Evolutionary conservation across 1,140 invertebrate genomes (phyloP).

Genomic region (Doryteuthis pealeii): DNA sequence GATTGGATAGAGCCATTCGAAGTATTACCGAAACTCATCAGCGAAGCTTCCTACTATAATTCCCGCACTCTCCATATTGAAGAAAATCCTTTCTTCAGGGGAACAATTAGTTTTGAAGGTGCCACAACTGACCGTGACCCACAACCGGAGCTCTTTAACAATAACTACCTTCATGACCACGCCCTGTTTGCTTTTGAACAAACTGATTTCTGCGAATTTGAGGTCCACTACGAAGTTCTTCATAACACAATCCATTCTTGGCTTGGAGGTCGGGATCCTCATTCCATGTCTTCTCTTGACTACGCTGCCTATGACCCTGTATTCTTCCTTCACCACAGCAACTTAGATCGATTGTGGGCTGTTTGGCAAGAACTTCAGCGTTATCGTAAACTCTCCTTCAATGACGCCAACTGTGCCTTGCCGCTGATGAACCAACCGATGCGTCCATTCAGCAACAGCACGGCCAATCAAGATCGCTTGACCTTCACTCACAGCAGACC

Average conservation of each 20-base stretch:
- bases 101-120: constrained; percentile 15
- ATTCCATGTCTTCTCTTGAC: constrained; percentile 23
- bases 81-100: constrained; percentile 32
- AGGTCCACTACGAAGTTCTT: constrained; percentile 25
- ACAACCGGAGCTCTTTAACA: constrained; percentile 26
- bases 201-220: constrained; percentile 30
- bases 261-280: constrained; percentile 21
- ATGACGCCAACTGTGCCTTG: constrained; percentile 27
- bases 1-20: constrained; percentile 27
- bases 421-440: constrained; percentile 19
- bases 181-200: constrained; percentile 31
- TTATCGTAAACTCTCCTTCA: constrained; percentile 26
- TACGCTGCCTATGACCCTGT: constrained; percentile 28
- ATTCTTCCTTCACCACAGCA: constrained; percentile 17
- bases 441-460: constrained; percentile 22
- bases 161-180: constrained; percentile 18
- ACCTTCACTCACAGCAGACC: constrained; percentile 14
- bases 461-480: constrained; percentile 17
- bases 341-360: constrained; percentile 29
- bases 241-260: constrained; percentile 28
- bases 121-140: constrained; percentile 26
- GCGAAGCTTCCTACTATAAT: constrained; percentile 25
- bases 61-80: constrained; percentile 22
- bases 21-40: constrained; percentile 20
- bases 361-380: constrained; percentile 31